These are phyloP conservation scores for Phytoseiulus persimilis DNA, from an alignment of 2,888 invertebrate genomes.

Conservation along the genomic window DNA sequence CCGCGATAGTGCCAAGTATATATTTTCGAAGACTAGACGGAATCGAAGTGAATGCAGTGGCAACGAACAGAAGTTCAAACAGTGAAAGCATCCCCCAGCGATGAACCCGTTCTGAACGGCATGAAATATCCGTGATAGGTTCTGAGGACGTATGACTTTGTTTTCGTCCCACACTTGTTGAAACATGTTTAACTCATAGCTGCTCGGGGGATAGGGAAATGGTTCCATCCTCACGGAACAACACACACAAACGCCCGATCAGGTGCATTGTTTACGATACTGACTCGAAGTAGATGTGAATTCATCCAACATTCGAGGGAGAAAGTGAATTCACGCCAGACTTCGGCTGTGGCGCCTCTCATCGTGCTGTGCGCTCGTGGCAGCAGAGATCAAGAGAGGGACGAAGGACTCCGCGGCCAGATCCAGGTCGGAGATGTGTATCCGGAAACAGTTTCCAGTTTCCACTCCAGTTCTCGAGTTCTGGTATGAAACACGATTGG, in stretches of 20 bases:
- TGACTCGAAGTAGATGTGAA: background rate
- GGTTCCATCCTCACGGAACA: background rate
- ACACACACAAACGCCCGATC: background rate
- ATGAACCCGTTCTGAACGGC: background rate
- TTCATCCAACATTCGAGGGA: background rate
- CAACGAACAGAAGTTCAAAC: background rate
- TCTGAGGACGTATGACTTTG: background rate
- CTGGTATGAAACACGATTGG: background rate
- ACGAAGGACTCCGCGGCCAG: background rate
- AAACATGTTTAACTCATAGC: background rate
- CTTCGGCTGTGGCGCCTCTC: background rate
- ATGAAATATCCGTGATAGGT: background rate
- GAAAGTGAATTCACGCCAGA: background rate
- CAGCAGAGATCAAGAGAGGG: background rate
- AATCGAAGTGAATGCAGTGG: background rate
- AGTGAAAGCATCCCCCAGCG: background rate
- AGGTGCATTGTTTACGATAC: background rate
- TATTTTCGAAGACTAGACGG: conserved; percentile 5
- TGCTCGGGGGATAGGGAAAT: background rate
- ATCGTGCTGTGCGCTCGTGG: background rate
- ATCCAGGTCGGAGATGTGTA: background rate
- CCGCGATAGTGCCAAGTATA: conserved; percentile 5
- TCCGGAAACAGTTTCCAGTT: background rate
- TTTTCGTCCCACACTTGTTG: background rate
- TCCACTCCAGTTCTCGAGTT: background rate